Base-by-base conservation (phyloP, 2,888 invertebrate species). In the Eupithecia inturbata region DNA sequence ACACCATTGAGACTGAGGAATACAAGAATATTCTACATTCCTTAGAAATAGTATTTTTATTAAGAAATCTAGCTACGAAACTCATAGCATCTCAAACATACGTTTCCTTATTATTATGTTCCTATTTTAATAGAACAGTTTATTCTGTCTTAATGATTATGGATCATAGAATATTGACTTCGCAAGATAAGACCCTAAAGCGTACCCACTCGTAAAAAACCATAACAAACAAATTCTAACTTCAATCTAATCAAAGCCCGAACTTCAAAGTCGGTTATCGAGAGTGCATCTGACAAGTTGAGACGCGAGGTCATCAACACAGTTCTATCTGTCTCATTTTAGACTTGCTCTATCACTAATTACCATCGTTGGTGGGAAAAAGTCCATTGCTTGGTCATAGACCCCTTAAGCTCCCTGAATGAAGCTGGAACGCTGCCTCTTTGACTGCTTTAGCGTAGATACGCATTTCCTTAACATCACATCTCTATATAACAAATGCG, bases 261-360 rank as follows among this genome's bases (percentile, higher is more conserved):
- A 62, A 62, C 57, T 31, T 62, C 62, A 31, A 41, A 12, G 45
- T 28, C 26, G 33, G 62, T 22, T 53, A 53, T 71, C 67, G 16
- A 71, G 67, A 62, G 71, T 67, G 70, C 33, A 70, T 49, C n/a
- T 62, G 67, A 49, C 36, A 70, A 70, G 73, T 73, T 73, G 39
- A 73, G 62, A 67, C 62, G 39, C 9, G 49, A 26, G 69, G 67
- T 67, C 69, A 60, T 73, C 53, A 70, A 36, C 69, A 49, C 64
- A 60, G 41, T 57, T 68, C 14, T 28, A n/a, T 45, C 19, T 19
- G 28, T 19, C 19, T 31, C 7, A 31, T 22, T 31, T 28, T 60
- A 60, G 28, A 60, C 60, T 26, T 31, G 28, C 60, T 57, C 57
- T 57, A 53, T 53, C 22, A 53, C 57, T 5, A 14, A 57, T 57